Base-by-base conservation (phyloP, 1,140 invertebrate species). In the Drosophila ogumai region DNA sequence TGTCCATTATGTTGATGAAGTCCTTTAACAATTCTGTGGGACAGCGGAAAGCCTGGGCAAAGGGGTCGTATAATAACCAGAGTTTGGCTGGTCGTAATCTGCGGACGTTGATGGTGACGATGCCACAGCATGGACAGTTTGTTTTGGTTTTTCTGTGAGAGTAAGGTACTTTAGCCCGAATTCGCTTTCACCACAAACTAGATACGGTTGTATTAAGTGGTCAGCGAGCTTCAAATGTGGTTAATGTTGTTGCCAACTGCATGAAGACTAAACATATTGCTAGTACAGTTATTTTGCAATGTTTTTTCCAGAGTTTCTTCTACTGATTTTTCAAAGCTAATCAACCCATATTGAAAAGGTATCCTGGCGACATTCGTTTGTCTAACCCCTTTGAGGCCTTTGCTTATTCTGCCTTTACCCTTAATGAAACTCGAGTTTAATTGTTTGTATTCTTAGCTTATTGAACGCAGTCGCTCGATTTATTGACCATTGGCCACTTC, bases 361-460 rank as follows among this genome's bases (percentile, higher is more conserved):
- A 38, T n/a, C 8, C 36, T 34, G n/a, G 6, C 6, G n/a, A 13
- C 28, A 52, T 32, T 31, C 47, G 12, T 13, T 36, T 17, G 9
- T 5, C 7, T 60, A 34, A 55, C 46, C 47, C 58, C 46, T 54
- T 79, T n/a, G 5, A 10, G 19, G 8, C 4, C 13, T 12, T 36
- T 36, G 0, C 32, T 55, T n/a, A 5, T n/a, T 38, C 34, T 25
- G 34, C 5, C 34, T 55, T 15, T 10, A 0, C 8, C 59, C 46
- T 7, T 28, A 59, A 74, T 54, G 63, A 67, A 80, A 66, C 69
- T 75, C 28, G 59, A 75, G 75, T 82, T 82, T 82, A 82, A 82
- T 79, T 82, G 80, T 82, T 82, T 82, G 80, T 82, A 79, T 82
- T 82, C 80, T 82, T 82, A 82, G 80, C 82, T 82, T 82, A 82